Evolutionary conservation across 2,113 vertebrate genomes (phyloP).

Genomic region (Sardina pilchardus): DNA sequence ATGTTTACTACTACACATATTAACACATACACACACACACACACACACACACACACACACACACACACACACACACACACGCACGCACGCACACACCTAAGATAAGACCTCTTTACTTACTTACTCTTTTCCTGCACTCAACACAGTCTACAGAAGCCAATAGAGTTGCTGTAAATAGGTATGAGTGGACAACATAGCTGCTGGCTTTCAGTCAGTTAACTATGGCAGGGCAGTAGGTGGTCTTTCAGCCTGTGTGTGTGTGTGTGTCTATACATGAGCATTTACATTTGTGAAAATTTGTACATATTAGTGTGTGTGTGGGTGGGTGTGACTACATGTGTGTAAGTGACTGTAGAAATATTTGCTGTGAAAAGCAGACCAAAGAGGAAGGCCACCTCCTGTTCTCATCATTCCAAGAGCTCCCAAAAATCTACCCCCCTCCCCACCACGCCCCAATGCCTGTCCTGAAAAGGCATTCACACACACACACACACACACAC

Average conservation of each 20-base stretch:
- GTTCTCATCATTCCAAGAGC: not conserved
- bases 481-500: not conserved
- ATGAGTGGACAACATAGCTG: not conserved
- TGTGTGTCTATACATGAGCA: not conserved
- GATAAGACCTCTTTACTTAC: not conserved
- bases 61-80: not conserved
- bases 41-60: not conserved
- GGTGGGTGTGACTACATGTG: not conserved
- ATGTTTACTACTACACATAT: too few relatives aligned
- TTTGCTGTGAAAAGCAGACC: not conserved
- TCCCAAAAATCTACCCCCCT: not conserved
- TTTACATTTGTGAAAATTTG: not conserved
- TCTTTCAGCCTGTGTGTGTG: not conserved
- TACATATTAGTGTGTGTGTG: not conserved
- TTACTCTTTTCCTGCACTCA: too few relatives aligned
- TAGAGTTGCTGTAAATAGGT: not conserved
- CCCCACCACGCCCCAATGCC: not conserved
- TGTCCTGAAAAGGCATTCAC: slow-evolving; percentile 18
- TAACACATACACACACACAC: not conserved
- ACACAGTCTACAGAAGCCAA: not conserved
- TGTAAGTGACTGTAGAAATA: not conserved
- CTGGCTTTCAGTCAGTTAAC: not conserved
- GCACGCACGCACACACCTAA: not conserved
- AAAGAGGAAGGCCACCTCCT: not conserved
- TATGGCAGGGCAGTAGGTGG: not conserved